A percentile compares a stretch with the other conserved stretches of the same genome.
Conservation (phyloP, 2,888 invertebrate genomes). For the Onchidella celtica region DNA sequence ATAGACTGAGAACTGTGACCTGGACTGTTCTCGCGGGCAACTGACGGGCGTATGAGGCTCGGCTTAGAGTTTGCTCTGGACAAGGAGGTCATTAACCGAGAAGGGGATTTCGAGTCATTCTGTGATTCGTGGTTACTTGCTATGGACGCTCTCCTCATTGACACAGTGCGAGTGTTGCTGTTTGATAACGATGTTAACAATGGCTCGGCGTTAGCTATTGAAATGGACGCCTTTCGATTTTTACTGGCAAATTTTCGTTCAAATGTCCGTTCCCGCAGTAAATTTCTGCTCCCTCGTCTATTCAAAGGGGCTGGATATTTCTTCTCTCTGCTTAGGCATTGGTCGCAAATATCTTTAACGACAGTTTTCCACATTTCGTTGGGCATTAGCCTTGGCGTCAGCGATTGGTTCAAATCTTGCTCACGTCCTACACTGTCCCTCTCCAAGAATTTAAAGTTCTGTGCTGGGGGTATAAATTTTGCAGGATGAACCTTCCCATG, state of each 20-base stretch:
- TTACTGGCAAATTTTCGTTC: background rate
- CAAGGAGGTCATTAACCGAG: background rate
- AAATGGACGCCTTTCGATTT: background rate
- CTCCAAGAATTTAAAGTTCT: constrained; percentile 35
- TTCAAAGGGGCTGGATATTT: background rate
- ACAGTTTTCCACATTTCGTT: constrained; percentile 44
- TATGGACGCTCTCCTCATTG: constrained; percentile 1
- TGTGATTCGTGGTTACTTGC: background rate
- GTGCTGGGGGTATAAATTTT: constrained; percentile 1
- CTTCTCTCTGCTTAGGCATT: background rate
- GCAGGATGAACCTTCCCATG: too few relatives aligned
- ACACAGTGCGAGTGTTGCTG: background rate
- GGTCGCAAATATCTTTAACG: constrained; percentile 33
- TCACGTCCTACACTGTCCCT: constrained; percentile 30
- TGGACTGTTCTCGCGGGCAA: too few relatives aligned
- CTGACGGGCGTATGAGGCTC: too few relatives aligned
- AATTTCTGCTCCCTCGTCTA: background rate
- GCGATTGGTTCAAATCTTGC: constrained; percentile 24
- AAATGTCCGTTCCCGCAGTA: background rate
- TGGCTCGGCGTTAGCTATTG: background rate
- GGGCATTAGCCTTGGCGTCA: constrained; percentile 41
- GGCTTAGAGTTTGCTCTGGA: background rate
- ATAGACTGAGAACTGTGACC: too few relatives aligned
- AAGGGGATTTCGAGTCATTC: too few relatives aligned
- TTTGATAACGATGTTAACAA: background rate